Evolutionary conservation across 1,140 invertebrate genomes (phyloP).

Genomic region (Drosophila teissieri): DNA sequence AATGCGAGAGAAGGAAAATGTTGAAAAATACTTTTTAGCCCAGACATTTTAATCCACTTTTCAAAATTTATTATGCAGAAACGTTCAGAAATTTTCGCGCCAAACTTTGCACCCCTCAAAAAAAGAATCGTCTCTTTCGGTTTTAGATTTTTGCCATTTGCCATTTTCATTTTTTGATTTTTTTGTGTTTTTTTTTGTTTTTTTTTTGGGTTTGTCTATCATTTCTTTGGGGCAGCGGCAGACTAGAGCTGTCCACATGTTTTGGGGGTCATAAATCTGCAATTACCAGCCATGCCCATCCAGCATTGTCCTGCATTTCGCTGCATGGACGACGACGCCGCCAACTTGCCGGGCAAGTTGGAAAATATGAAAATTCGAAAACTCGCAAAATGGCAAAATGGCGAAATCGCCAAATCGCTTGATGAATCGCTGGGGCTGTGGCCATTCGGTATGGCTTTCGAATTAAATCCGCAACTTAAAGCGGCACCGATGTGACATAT

Average conservation of each 20-base stretch:
- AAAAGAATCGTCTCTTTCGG: constrained; percentile 11
- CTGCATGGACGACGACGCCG: constrained; percentile 13
- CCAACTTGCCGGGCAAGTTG: constrained; percentile 49
- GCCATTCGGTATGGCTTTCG: constrained; percentile 10
- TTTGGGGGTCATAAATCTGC: constrained; percentile 70
- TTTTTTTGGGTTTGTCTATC: neutral
- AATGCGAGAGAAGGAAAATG: constrained; percentile 8
- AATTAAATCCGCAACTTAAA: constrained; percentile 56
- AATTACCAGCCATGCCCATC: constrained; percentile 66
- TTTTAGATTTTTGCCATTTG: constrained; percentile 3
- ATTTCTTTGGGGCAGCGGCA: constrained; percentile 2
- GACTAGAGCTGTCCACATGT: constrained; percentile 67
- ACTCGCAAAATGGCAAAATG: constrained; percentile 10
- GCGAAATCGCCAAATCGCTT: constrained; percentile 16
- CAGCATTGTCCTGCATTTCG: constrained; percentile 19
- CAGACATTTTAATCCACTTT: constrained; percentile 72
- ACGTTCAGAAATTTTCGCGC: constrained; percentile 56
- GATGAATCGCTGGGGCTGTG: constrained; percentile 49
- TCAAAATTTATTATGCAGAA: constrained; percentile 77
- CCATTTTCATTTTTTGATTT: neutral
- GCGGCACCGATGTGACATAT: constrained; percentile 53
- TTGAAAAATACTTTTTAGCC: constrained; percentile 38
- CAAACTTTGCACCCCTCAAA: constrained; percentile 29
- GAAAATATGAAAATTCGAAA: constrained; percentile 16
- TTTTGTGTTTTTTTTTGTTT: constrained; percentile 1